Conservation (phyloP, 2,797 vertebrate species). For the Chlorospingus semifuscus region DNA sequence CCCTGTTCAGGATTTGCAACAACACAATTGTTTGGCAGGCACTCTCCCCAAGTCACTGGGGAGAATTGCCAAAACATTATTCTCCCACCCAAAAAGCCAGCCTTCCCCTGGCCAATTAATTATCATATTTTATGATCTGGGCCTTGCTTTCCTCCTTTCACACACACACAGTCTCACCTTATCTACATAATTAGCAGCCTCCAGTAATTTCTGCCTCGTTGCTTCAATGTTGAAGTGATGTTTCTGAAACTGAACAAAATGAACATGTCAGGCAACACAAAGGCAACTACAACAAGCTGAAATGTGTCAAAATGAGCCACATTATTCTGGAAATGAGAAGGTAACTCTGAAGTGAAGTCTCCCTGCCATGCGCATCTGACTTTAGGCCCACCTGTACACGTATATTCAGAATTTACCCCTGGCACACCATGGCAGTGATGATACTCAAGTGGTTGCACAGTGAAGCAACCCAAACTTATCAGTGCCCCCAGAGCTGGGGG, state of each 20-base stretch:
- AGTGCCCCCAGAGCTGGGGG: background rate
- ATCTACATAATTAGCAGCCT: constrained; percentile 93
- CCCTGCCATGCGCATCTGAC: background rate
- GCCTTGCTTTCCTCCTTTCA: background rate
- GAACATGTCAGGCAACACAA: background rate
- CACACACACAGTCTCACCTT: constrained; percentile 83
- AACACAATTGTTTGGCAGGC: background rate
- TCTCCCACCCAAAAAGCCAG: background rate
- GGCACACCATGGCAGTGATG: background rate
- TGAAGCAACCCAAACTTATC: background rate
- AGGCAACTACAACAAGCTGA: background rate
- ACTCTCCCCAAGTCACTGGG: background rate
- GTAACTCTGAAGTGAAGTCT: background rate
- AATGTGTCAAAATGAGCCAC: background rate
- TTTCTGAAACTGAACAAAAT: constrained; percentile 85
- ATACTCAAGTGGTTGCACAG: background rate
- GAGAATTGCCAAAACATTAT: background rate
- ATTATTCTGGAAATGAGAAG: background rate
- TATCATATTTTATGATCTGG: background rate
- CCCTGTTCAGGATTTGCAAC: background rate
- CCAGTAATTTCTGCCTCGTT: constrained; percentile 86
- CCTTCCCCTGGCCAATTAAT: background rate
- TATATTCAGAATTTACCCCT: background rate
- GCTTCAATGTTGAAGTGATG: constrained; percentile 76
- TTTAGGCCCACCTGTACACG: fast-evolving